Conservation (phyloP, 2,888 invertebrate species). For the Hemistola chrysoprasaria region DNA sequence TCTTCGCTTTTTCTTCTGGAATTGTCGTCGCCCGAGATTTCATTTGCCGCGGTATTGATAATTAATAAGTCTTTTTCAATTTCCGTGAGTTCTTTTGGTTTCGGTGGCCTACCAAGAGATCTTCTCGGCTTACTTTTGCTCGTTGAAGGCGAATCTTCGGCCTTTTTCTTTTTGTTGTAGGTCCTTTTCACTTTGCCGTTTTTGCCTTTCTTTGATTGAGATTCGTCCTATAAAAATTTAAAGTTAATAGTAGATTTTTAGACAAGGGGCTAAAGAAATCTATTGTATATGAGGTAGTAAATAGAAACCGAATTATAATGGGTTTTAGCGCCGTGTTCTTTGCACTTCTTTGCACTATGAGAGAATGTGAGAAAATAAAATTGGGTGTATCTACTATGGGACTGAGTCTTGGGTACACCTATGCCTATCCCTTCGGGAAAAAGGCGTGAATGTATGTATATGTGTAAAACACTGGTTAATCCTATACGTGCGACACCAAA, state of each 20-base stretch:
- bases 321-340: too few species aligned
- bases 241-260: background rate
- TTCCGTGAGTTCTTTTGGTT: conserved; percentile 63
- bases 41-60: conserved; percentile 63
- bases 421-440: too few species aligned
- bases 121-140: conserved; percentile 49
- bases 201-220: conserved; percentile 59
- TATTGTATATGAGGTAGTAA: too few species aligned
- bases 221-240: conserved; percentile 53
- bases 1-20: conserved; percentile 33
- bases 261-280: too few species aligned
- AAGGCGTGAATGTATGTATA: too few species aligned
- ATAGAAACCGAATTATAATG: too few species aligned
- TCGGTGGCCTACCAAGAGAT: conserved; percentile 50
- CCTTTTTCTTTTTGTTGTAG: conserved; percentile 61
- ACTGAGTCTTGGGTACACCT: too few species aligned
- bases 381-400: too few species aligned
- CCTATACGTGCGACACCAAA: too few species aligned
- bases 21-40: conserved; percentile 57
- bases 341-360: too few species aligned
- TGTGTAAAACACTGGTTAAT: too few species aligned
- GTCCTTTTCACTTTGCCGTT: conserved; percentile 51
- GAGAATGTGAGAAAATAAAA: too few species aligned
- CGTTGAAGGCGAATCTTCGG: conserved; percentile 53
- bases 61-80: conserved; percentile 71